phyloP scores from a whole-genome alignment of 2,797 vertebrate species.

The Mico argentatus region DNA sequence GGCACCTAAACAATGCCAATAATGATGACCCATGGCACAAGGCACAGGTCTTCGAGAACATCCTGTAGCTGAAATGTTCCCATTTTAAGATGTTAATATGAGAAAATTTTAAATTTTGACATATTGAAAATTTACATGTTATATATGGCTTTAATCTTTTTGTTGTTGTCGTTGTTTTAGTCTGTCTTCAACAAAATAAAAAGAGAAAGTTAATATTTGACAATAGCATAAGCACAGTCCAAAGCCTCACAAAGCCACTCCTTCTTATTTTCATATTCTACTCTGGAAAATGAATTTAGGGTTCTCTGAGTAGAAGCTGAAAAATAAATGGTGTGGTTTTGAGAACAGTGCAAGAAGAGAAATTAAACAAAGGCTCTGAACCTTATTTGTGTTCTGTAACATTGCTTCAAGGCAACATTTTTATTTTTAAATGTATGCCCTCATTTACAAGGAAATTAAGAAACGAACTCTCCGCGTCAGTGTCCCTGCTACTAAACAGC shows the following conservation, averaged over 20 bases:
- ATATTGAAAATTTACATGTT: neutral
- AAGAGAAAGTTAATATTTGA: neutral
- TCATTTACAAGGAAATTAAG: conserved; percentile 75
- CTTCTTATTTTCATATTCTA: neutral
- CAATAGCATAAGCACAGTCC: neutral
- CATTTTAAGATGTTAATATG: neutral
- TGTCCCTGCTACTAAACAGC: conserved; percentile 60
- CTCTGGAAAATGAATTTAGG: conserved; percentile 20
- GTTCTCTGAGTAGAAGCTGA: neutral
- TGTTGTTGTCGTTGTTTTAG: neutral
- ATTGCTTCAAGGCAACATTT: conserved; percentile 69
- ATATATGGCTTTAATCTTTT: neutral
- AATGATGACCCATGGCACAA: neutral
- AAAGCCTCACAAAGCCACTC: neutral
- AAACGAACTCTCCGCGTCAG: conserved; percentile 62
- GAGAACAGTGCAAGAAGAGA: conserved; percentile 23
- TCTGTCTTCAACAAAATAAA: conserved; percentile 22
- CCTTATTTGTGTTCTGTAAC: conserved; percentile 51
- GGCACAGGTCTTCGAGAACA: neutral
- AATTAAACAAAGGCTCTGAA: conserved; percentile 67
- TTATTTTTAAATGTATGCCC: conserved; percentile 67
- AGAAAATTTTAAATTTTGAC: neutral
- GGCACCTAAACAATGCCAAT: neutral
- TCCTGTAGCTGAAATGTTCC: neutral
- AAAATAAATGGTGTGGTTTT: conserved; percentile 11